A percentile compares a stretch with the other conserved stretches of the same genome.
phyloP scores from a whole-genome alignment of 2,888 invertebrate genomes.

The Watsonalla cultraria region DNA sequence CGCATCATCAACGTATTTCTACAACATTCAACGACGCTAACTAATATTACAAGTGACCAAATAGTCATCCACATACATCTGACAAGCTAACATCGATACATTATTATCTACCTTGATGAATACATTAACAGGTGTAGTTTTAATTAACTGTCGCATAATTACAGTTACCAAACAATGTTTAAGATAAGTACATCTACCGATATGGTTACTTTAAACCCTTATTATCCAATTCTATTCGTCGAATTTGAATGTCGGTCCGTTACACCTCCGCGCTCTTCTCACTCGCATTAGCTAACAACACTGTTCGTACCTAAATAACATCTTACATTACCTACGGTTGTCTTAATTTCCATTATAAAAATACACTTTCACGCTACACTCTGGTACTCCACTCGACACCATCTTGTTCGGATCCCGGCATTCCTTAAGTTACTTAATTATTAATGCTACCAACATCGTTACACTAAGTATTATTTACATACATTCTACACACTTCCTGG shows the following conservation, averaged over 20 bases:
- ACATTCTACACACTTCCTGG: slow-evolving; percentile 71
- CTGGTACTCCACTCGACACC: slow-evolving; percentile 29
- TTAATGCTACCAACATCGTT: slow-evolving; percentile 62
- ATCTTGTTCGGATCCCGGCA: slow-evolving; percentile 56
- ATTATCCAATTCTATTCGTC: slow-evolving; percentile 46
- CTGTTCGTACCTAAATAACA: slow-evolving; percentile 59
- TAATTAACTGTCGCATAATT: slow-evolving; percentile 64
- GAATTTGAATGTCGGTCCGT: slow-evolving; percentile 53
- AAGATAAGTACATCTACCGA: slow-evolving; percentile 62
- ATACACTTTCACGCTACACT: slow-evolving; percentile 53
- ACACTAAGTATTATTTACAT: slow-evolving; percentile 62
- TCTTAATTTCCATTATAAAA: slow-evolving; percentile 66
- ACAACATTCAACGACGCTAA: slow-evolving; percentile 66
- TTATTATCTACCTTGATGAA: slow-evolving; percentile 67
- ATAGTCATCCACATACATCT: slow-evolving; percentile 61
- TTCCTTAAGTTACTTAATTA: slow-evolving; percentile 46
- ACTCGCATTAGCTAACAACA: slow-evolving; percentile 37
- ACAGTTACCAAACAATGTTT: slow-evolving; percentile 60
- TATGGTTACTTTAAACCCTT: slow-evolving; percentile 69
- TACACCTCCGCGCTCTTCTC: slow-evolving; percentile 32
- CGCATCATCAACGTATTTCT: slow-evolving; percentile 43
- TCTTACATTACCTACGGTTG: slow-evolving; percentile 56
- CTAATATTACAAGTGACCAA: slow-evolving; percentile 60
- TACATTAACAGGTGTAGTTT: slow-evolving; percentile 70
- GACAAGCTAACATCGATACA: slow-evolving; percentile 73